A percentile compares a stretch with the other conserved stretches of the same genome.
These are phyloP conservation scores for Darevskia mixta DNA, from an alignment of 2,797 vertebrate species.

Conservation along the genomic window DNA sequence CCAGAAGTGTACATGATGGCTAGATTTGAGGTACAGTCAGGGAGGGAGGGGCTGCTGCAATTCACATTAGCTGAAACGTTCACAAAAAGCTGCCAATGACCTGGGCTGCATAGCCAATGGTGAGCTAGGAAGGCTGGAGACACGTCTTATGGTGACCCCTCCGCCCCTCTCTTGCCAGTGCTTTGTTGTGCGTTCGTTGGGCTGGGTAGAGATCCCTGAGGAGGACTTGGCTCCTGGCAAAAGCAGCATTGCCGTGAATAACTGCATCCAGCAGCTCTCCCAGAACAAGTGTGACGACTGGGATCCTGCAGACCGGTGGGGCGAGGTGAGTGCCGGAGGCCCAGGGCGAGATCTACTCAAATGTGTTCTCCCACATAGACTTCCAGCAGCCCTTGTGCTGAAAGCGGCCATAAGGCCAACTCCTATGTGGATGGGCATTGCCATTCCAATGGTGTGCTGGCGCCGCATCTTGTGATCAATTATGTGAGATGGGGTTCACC, in stretches of 20 bases:
- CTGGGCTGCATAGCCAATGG: neutral
- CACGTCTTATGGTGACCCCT: neutral
- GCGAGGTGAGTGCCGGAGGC: constrained; percentile 82
- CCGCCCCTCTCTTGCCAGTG: constrained; percentile 77
- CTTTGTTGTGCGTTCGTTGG: constrained; percentile 92
- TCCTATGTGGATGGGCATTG: no score
- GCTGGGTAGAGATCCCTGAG: constrained; percentile 95
- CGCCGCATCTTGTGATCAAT: no score
- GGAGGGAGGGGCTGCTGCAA: neutral
- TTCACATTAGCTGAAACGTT: neutral
- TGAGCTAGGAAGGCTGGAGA: neutral
- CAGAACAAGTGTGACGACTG: constrained; percentile 82
- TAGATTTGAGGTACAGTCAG: neutral
- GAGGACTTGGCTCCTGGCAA: constrained; percentile 94
- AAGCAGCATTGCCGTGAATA: constrained; percentile 94
- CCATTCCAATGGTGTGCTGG: no score
- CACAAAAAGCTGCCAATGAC: neutral
- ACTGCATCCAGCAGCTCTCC: constrained; percentile 96
- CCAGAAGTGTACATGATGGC: no score
- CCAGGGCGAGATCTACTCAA: neutral
- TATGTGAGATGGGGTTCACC: no score
- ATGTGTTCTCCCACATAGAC: neutral
- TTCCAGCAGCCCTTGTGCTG: neutral
- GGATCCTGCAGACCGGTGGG: constrained; percentile 80
- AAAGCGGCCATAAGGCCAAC: neutral